Base-by-base conservation (phyloP, 2,888 invertebrate genomes). In the Thumatha senex region DNA sequence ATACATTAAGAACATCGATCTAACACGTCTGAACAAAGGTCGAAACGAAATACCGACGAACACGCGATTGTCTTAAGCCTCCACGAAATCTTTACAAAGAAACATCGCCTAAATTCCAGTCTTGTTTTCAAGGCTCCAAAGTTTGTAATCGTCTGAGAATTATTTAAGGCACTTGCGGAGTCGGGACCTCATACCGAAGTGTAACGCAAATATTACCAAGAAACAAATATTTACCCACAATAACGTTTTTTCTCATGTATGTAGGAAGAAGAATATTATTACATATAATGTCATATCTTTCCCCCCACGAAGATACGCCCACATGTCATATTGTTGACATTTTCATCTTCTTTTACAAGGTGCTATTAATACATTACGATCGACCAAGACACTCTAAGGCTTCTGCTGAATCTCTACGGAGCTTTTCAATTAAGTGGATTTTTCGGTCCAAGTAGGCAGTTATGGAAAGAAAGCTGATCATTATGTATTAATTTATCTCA, bases 1-100 rank as follows among this genome's bases (percentile, higher is more conserved):
- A 86, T 89, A 87, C 84, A 84, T 86, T 86, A 87, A 74, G 77
- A 76, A 80, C 87, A 89, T 89, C 89, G 89, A 89, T 89, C 87
- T 87, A 80, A 84, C 85, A 86, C 84, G 85, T 88, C 86, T 79
- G 81, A 84, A 87, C 85, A 86, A 86, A 82, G 78, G 80, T 76
- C 74, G 73, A 69, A 67, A 77, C 73, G 82, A 80, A 87, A 86
- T 84, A 82, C 79, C 79, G 67, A 72, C 72, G 67, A 82, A 78
- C 90, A 90, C 86, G 89, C 90, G 83, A 90, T 74, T 79, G 84
- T 84, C 84, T 86, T 82, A 80, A 72, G 63, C 67, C 63, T 63
- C 54, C 62, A 61, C 54, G 43, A 70, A 71, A 71, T 65, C 60
- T 61, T 66, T 54, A 43, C 29, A 38, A 48, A 40, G 14, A 34